Evolutionary conservation across 2,888 invertebrate genomes (phyloP).

Genomic region (Epinotia nisella): DNA sequence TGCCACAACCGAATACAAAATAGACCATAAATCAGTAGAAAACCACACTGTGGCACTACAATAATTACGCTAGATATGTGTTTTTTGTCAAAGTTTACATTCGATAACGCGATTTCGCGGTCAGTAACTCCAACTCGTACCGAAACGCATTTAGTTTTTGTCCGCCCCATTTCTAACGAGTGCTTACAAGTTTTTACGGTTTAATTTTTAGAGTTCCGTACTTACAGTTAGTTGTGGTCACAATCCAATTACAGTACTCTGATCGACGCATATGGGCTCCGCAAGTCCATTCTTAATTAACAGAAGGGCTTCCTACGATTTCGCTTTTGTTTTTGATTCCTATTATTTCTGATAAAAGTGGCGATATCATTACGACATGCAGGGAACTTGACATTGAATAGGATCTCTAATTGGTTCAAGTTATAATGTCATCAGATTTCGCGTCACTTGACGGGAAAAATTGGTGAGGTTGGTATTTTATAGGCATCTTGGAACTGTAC

Average conservation of each 20-base stretch:
- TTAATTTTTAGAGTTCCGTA: slow-evolving; percentile 19
- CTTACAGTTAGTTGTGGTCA: background rate
- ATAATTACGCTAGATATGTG: slow-evolving; percentile 13
- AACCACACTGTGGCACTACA: slow-evolving; percentile 20
- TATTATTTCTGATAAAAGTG: background rate
- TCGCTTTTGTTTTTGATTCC: background rate
- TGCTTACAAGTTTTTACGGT: slow-evolving; percentile 40
- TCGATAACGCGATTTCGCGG: slow-evolving; percentile 42
- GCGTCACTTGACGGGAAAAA: background rate
- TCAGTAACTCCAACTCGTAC: slow-evolving; percentile 38
- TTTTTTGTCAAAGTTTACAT: slow-evolving; percentile 39
- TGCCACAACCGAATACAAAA: background rate
- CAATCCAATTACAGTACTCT: background rate
- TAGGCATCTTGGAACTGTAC: background rate
- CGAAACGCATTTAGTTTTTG: slow-evolving; percentile 41
- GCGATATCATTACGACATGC: background rate
- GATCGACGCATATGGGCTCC: background rate
- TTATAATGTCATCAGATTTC: background rate
- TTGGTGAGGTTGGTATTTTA: background rate
- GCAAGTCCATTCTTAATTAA: background rate
- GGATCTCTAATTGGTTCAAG: background rate
- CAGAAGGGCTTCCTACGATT: background rate
- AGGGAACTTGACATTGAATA: background rate
- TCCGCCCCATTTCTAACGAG: slow-evolving; percentile 40
- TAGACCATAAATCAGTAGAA: slow-evolving; percentile 6